These are phyloP conservation scores for Mesocricetus auratus DNA, from an alignment of 2,113 vertebrate species.

Conservation along the genomic window DNA sequence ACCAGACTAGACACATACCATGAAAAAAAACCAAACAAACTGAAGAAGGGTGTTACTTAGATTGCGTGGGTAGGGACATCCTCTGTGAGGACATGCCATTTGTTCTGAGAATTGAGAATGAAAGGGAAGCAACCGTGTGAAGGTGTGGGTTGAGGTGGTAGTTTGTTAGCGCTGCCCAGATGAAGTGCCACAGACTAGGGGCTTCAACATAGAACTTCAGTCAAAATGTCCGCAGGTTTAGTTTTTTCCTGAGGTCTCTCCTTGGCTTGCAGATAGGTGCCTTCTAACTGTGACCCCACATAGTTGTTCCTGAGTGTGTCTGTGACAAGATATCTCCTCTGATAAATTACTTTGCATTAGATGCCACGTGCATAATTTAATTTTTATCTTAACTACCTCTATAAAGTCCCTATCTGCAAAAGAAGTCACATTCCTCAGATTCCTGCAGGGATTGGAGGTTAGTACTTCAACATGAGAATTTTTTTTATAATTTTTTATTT, in stretches of 20 bases:
- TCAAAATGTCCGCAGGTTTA: background rate
- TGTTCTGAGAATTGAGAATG: background rate
- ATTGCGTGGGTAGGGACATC: background rate
- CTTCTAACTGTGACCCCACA: background rate
- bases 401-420: background rate
- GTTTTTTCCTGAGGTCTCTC: background rate
- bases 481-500: too few relatives aligned
- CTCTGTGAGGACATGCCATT: background rate
- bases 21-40: background rate
- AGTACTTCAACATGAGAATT: background rate
- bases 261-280: background rate
- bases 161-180: background rate
- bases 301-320: background rate
- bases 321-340: background rate
- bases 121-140: background rate
- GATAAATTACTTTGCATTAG: background rate
- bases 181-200: background rate
- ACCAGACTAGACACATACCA: background rate
- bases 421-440: background rate
- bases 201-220: background rate
- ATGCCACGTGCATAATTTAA: background rate
- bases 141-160: background rate
- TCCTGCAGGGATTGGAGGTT: background rate
- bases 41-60: background rate
- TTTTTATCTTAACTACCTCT: constrained; percentile 11